Evolutionary conservation across 2,888 invertebrate genomes (phyloP).

Genomic region (Labia minor): DNA sequence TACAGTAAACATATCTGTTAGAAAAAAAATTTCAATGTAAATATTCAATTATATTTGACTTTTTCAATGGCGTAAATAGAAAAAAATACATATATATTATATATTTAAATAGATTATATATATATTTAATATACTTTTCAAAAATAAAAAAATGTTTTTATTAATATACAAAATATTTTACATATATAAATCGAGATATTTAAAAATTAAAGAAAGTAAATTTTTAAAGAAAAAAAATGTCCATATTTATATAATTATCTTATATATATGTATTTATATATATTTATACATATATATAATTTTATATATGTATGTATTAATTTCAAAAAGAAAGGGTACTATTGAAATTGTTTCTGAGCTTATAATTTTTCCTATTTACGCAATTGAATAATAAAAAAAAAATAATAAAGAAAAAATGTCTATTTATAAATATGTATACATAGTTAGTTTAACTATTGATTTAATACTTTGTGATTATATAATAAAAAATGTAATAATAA

Average conservation of each 20-base stretch:
- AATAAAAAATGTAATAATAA: no score
- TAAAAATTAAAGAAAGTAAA: not conserved
- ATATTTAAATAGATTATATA: not conserved
- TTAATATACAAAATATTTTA: conserved; percentile 8
- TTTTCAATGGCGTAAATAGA: not conserved
- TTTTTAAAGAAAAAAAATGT: no score
- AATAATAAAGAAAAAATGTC: not conserved
- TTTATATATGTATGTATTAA: not conserved
- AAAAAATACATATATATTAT: not conserved
- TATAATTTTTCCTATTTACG: not conserved
- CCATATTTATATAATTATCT: conserved; percentile 13
- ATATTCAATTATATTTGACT: not conserved
- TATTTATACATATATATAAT: not conserved
- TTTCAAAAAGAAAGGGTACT: not conserved
- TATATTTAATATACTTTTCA: not conserved
- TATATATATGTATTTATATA: not conserved
- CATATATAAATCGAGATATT: not conserved
- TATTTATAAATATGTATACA: conserved; percentile 5
- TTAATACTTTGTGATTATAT: not conserved
- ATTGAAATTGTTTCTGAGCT: not conserved
- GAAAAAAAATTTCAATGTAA: not conserved
- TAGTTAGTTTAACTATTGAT: not conserved
- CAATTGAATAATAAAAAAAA: not conserved
- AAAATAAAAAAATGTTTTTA: not conserved
- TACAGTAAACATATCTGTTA: conserved; percentile 4